Evolutionary conservation across 2,113 vertebrate genomes (phyloP).

Genomic region (Eurystomus gularis): DNA sequence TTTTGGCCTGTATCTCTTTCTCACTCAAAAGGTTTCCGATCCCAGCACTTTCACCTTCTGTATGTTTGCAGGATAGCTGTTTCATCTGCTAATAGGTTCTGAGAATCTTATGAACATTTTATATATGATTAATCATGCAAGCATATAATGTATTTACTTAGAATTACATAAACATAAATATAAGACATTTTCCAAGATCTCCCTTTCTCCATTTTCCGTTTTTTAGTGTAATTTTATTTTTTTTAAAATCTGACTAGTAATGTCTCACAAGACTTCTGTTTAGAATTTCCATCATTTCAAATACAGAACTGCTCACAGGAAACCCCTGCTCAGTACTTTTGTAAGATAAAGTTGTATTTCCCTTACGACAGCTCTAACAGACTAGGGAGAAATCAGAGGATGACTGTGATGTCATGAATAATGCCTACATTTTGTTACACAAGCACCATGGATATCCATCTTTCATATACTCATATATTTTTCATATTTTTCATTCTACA

Average conservation of each 20-base stretch:
- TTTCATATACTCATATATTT: neutral
- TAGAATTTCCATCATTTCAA: neutral
- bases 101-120: neutral
- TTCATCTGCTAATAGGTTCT: neutral
- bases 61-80: neutral
- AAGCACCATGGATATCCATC: neutral
- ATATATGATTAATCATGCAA: neutral
- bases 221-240: neutral
- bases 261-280: neutral
- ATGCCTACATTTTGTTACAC: neutral
- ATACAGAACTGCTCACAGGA: neutral
- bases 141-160: neutral
- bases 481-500: neutral
- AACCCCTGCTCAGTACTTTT: neutral
- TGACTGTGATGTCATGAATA: neutral
- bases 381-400: neutral
- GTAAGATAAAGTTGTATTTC: neutral
- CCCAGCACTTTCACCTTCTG: neutral
- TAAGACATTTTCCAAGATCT: neutral
- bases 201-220: neutral
- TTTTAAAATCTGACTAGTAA: neutral
- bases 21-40: neutral
- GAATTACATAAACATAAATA: neutral
- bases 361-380: neutral
- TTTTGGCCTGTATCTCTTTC: neutral